phyloP scores from a whole-genome alignment of 2,113 vertebrate genomes.

The Nothobranchius kuhntae region DNA sequence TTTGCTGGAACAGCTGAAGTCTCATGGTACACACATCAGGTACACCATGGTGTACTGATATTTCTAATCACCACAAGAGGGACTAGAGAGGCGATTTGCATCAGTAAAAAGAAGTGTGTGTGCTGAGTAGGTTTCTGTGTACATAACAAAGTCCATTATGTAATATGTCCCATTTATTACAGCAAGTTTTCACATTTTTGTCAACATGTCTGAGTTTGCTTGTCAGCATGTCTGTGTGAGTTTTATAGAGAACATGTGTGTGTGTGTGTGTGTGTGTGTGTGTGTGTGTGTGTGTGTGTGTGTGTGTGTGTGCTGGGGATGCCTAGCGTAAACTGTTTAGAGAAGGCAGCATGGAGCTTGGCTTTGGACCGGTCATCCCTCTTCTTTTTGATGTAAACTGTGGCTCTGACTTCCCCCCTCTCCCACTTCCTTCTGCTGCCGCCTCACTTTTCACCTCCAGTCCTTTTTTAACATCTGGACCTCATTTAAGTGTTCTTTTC shows the following conservation, averaged over 20 bases:
- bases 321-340: conserved; percentile 57
- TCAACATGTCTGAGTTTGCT: conserved; percentile 9
- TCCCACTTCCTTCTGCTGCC: conserved; percentile 30
- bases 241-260: conserved; percentile 14
- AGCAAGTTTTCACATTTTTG: conserved; percentile 1
- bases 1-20: background rate
- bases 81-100: background rate
- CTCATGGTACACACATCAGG: background rate
- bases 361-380: conserved; percentile 27
- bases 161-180: background rate
- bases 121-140: background rate
- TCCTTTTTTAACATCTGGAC: background rate
- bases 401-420: conserved; percentile 23
- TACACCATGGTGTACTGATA: background rate
- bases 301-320: conserved; percentile 30
- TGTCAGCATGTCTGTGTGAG: background rate
- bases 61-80: conserved; percentile 36
- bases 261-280: conserved; percentile 6
- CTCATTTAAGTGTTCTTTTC: background rate
- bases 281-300: conserved; percentile 10
- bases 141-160: background rate
- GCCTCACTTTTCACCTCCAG: conserved; percentile 13
- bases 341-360: conserved; percentile 41
- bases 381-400: conserved; percentile 48
- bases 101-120: background rate